Evolutionary conservation across 2,113 vertebrate genomes (phyloP).

Genomic region (Tragulus kanchil): DNA sequence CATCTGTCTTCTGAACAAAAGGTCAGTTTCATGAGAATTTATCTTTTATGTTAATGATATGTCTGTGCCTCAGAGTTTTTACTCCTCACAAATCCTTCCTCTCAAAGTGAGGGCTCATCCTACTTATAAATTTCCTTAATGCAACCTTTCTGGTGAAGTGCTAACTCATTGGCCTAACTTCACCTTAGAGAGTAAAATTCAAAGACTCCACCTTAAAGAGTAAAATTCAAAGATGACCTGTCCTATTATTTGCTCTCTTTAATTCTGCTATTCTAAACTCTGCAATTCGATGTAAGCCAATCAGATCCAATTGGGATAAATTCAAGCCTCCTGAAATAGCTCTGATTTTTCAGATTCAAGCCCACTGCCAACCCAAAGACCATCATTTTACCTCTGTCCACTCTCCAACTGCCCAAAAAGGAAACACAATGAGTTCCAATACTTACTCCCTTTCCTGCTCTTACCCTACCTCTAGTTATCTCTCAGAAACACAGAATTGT

Average conservation of each 20-base stretch:
- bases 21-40: background rate
- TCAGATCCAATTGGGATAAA: constrained; percentile 51
- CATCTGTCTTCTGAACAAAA: background rate
- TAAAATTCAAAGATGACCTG: constrained; percentile 37
- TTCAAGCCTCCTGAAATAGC: background rate
- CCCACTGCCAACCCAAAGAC: background rate
- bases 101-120: background rate
- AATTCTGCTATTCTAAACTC: constrained; percentile 35
- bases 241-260: background rate
- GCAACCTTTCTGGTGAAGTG: background rate
- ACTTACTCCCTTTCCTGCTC: background rate
- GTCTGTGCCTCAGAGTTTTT: constrained; percentile 17
- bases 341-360: constrained; percentile 50
- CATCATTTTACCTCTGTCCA: background rate
- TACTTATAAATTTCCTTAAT: constrained; percentile 30
- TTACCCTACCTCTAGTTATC: background rate
- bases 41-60: constrained; percentile 36
- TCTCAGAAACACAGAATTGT: constrained; percentile 15
- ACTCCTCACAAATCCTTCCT: constrained; percentile 7
- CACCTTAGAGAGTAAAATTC: constrained; percentile 24
- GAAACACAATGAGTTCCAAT: background rate
- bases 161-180: background rate
- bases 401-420: background rate
- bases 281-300: background rate
- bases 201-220: constrained; percentile 24